Evolutionary conservation across 2,113 vertebrate species (phyloP).

Genomic region (Caloenas nicobarica): DNA sequence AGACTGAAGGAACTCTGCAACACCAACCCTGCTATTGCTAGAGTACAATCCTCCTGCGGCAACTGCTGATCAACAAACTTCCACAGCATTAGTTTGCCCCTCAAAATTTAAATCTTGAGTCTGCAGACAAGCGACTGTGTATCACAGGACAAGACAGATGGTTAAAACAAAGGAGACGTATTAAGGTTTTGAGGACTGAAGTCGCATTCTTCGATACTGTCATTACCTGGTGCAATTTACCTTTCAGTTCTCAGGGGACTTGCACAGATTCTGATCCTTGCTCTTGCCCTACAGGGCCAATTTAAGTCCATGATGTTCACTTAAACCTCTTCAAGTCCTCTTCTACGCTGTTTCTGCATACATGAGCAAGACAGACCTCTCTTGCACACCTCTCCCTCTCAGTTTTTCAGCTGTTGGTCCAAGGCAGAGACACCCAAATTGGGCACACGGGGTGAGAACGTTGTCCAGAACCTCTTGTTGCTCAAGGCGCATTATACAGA

Average conservation of each 20-base stretch:
- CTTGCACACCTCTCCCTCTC: neutral
- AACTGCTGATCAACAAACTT: neutral
- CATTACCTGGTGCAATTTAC: neutral
- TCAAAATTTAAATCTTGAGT: neutral
- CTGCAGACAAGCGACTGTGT: neutral
- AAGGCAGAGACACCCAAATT: neutral
- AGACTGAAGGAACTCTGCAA: neutral
- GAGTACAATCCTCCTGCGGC: neutral
- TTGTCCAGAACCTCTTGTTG: neutral
- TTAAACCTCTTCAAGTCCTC: neutral
- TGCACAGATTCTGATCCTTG: neutral
- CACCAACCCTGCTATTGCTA: neutral
- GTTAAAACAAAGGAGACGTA: neutral
- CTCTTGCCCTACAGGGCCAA: neutral
- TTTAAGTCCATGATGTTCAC: neutral
- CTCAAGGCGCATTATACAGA: rapidly evolving
- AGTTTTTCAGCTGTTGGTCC: neutral
- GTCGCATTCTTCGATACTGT: rapidly evolving
- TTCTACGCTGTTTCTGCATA: rapidly evolving
- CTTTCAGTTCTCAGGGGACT: neutral
- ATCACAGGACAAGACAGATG: neutral
- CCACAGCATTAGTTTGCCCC: neutral
- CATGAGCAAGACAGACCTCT: neutral
- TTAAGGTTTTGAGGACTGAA: neutral
- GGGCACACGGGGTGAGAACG: rapidly evolving